Base-by-base conservation (phyloP, 2,797 vertebrate species). In the Amazona ochrocephala region DNA sequence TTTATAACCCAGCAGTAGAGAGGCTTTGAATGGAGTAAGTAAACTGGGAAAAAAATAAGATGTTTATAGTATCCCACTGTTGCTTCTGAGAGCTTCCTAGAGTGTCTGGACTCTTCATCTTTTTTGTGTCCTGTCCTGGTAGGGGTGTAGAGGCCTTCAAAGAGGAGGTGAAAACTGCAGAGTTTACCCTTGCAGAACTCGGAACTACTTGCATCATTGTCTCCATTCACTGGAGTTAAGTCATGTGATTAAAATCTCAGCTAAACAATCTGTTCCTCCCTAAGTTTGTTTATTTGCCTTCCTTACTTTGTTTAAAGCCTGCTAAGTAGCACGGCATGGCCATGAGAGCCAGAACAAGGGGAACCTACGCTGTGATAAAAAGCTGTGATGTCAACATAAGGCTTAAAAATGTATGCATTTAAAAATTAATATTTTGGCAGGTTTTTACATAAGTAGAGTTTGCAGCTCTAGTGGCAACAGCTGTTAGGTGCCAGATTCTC, bases 301-400 rank as follows among this genome's bases (percentile, higher is more conserved):
- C 45, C 76, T 73, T 68, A 41, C 80, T 87, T 82, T 88, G 76
- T 90, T 88, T 86, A 89, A 94, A 90, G 14, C 26, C 64, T 54
- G 30, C 44, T 60, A 89, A 92, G 54, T 76, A 48, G 51, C 11
- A 65, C 58, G 21, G 32, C 6, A 4, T 54, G 62, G 47, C 82
- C 72, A 44, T 24, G 44, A 79, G 13, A 81, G 64, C 20, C 42
- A 66, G 34, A 94, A 73, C 30, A 83, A 7, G 41, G 37, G 41
- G 81, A 91, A 72, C 4, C 4, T 51, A 62, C 18, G 51, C 58
- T 68, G 66, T 81, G 50, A 72, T 44, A 54, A 94, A 91, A 71
- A 48, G 39, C n/a, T 84, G 42, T 50, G 53, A 47, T 77, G 37
- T 53, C 39, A 83, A 75, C 48, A 37, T 77, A 58, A 90, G 53